Conservation (phyloP, 2,113 vertebrate genomes). For the Stigmatopora argus region DNA sequence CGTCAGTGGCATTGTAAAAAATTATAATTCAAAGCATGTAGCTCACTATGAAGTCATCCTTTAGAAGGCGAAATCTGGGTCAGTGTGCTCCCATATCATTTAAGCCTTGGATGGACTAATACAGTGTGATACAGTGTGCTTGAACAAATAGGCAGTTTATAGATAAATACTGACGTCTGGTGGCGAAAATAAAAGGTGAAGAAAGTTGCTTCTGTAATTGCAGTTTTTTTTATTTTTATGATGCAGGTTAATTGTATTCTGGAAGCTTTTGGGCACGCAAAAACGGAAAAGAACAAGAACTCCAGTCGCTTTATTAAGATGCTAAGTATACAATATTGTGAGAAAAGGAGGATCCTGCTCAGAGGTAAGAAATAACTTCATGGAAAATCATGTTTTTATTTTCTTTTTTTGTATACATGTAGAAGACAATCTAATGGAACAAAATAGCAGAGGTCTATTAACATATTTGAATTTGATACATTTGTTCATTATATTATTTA, state of each 20-base stretch:
- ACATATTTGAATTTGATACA: too few species aligned
- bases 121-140: background rate
- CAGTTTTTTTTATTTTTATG: background rate
- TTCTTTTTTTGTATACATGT: too few species aligned
- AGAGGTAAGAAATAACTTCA: slow-evolving; percentile 70
- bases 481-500: too few species aligned
- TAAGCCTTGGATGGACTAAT: slow-evolving; percentile 4
- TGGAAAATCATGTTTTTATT: too few species aligned
- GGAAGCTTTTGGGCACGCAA: slow-evolving; percentile 90
- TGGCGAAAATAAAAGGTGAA: slow-evolving; percentile 27
- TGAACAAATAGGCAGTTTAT: background rate
- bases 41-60: slow-evolving; percentile 53
- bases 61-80: slow-evolving; percentile 52
- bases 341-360: slow-evolving; percentile 71
- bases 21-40: slow-evolving; percentile 4
- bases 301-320: slow-evolving; percentile 89
- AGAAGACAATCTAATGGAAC: too few species aligned
- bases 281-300: slow-evolving; percentile 77
- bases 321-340: slow-evolving; percentile 84
- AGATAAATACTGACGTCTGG: slow-evolving; percentile 47
- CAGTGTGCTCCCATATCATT: slow-evolving; percentile 39
- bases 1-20: too few species aligned
- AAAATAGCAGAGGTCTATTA: too few species aligned
- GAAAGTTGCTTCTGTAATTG: background rate
- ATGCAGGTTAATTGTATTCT: slow-evolving; percentile 80